These are phyloP conservation scores for Podabrus alpinus DNA, from an alignment of 2,888 invertebrate species.

Conservation along the genomic window DNA sequence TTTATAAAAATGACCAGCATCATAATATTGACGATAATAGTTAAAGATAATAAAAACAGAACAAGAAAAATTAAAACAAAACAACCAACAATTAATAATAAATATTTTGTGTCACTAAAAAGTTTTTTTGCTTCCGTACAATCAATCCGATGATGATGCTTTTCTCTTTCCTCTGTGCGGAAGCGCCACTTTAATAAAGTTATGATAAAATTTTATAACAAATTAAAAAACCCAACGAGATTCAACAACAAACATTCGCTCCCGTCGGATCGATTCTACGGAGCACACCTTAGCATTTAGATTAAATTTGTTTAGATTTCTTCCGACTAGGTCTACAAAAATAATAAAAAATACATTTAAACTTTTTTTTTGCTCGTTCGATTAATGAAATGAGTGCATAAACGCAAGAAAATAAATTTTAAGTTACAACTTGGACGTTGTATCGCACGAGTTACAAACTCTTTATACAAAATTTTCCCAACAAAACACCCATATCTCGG, in stretches of 20 bases:
- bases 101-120: background rate
- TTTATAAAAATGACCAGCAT: slow-evolving; percentile 4
- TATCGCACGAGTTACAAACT: slow-evolving; percentile 1
- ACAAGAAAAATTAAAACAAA: background rate
- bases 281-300: background rate
- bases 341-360: slow-evolving; percentile 25
- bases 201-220: background rate
- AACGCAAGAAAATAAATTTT: slow-evolving; percentile 11
- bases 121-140: background rate
- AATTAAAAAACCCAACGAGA: background rate
- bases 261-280: background rate
- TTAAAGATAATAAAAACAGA: background rate
- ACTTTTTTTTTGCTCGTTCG: slow-evolving; percentile 5
- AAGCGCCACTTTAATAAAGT: background rate
- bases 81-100: background rate
- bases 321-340: slow-evolving; percentile 31
- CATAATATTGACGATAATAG: background rate
- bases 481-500: background rate
- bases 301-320: slow-evolving; percentile 10
- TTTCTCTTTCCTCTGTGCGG: background rate
- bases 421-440: slow-evolving; percentile 10
- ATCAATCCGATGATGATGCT: background rate
- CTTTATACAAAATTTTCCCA: background rate
- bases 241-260: background rate
- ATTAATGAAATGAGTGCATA: slow-evolving; percentile 11